Percentiles rank a stretch among this genome's conserved stretches.
These are phyloP conservation scores for Theocolax elegans DNA, from an alignment of 1,140 invertebrate genomes.

Conservation along the genomic window DNA sequence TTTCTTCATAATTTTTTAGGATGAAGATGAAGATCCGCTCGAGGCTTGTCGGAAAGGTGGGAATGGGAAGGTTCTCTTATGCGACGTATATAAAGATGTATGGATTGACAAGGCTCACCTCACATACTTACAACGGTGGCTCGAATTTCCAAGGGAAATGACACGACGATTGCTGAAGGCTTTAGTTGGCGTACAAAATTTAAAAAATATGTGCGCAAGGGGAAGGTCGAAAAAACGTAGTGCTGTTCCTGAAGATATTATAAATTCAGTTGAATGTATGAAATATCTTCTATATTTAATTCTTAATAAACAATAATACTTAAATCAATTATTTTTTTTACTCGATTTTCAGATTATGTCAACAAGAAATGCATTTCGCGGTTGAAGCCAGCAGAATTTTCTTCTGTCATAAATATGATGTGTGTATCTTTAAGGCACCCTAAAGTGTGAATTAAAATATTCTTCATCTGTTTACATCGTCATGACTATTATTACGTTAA, in stretches of 20 bases:
- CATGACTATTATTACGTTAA: no score
- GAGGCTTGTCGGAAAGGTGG: not conserved
- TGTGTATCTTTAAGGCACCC: not conserved
- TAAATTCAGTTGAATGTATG: not conserved
- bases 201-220: not conserved
- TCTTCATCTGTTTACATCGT: no score
- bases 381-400: not conserved
- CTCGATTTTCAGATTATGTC: not conserved
- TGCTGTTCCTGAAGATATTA: not conserved
- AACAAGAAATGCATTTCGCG: not conserved
- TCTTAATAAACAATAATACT: not conserved
- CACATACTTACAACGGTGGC: constrained; percentile 4
- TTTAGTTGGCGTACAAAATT: not conserved
- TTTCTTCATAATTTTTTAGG: no score
- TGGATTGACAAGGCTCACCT: not conserved
- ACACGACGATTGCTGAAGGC: not conserved
- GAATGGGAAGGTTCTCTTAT: not conserved
- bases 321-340: not conserved
- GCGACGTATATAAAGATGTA: not conserved
- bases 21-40: not conserved
- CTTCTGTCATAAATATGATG: not conserved
- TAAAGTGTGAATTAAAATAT: no score
- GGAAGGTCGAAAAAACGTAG: not conserved
- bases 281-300: not conserved
- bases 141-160: not conserved